Conservation (phyloP, 2,888 invertebrate species). For the Rapana venosa region DNA sequence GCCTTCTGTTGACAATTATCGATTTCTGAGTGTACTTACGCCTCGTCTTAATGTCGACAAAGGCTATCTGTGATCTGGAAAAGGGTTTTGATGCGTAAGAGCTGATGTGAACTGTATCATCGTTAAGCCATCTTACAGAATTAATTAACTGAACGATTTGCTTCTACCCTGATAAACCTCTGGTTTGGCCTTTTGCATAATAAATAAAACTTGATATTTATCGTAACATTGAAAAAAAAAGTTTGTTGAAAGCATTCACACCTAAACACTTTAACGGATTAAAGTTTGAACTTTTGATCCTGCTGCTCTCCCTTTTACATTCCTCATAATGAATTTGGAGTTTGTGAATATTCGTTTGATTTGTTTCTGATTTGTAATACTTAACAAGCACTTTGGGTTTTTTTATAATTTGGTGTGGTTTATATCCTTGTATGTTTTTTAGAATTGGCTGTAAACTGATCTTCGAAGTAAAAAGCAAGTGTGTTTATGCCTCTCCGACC, state of each 20-base stretch:
- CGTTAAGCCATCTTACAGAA: neutral
- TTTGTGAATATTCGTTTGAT: no score
- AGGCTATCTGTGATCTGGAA: conserved; percentile 33
- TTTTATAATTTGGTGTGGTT: no score
- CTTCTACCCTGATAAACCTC: neutral
- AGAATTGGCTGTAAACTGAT: neutral
- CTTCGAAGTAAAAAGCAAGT: neutral
- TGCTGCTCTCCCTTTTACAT: no score
- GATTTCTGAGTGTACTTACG: conserved; percentile 55
- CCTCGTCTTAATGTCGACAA: conserved; percentile 51
- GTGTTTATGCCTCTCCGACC: neutral
- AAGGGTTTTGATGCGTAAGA: conserved; percentile 8
- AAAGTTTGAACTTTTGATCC: no score
- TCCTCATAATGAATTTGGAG: no score
- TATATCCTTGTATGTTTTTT: no score
- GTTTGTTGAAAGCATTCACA: neutral
- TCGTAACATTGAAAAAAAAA: neutral
- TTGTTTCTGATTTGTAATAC: no score
- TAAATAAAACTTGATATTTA: neutral
- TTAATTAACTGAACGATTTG: neutral
- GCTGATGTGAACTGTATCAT: conserved; percentile 1
- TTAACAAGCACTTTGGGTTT: no score
- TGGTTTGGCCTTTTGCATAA: neutral
- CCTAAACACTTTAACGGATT: no score
- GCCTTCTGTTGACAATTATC: conserved; percentile 56